Percentiles rank a stretch among this genome's conserved stretches.
Conservation (phyloP, 2,113 vertebrate species). For the Paramisgurnus dabryanus region DNA sequence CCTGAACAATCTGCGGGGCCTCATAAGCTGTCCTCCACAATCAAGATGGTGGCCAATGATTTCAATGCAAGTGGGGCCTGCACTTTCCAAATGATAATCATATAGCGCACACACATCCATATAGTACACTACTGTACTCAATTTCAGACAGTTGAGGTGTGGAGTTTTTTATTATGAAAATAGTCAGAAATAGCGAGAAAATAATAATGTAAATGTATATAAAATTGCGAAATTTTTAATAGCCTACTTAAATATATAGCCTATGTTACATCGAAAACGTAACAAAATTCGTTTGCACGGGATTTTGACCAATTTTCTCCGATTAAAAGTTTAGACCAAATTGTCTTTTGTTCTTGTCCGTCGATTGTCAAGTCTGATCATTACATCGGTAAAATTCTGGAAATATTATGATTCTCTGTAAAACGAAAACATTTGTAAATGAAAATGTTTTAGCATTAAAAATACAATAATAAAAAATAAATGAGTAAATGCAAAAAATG, state of each 20-base stretch:
- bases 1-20: constrained; percentile 85
- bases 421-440: too few relatives aligned
- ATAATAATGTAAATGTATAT: too few relatives aligned
- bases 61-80: constrained; percentile 84
- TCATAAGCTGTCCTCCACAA: constrained; percentile 87
- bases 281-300: constrained; percentile 12
- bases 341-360: background rate
- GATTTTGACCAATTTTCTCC: background rate
- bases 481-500: too few relatives aligned
- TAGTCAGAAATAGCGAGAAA: too few relatives aligned
- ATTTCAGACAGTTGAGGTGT: background rate
- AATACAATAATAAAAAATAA: too few relatives aligned
- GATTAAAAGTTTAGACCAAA: background rate
- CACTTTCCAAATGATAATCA: constrained; percentile 78
- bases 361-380: too few relatives aligned
- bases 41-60: constrained; percentile 86
- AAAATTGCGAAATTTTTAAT: too few relatives aligned
- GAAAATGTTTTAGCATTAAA: too few relatives aligned
- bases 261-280: background rate
- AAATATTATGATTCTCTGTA: too few relatives aligned
- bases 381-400: too few relatives aligned
- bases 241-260: background rate
- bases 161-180: too few relatives aligned
- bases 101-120: constrained; percentile 58
- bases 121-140: background rate